Evolutionary conservation across 2,888 invertebrate species (phyloP).

Genomic region (Phytoseiulus persimilis): DNA sequence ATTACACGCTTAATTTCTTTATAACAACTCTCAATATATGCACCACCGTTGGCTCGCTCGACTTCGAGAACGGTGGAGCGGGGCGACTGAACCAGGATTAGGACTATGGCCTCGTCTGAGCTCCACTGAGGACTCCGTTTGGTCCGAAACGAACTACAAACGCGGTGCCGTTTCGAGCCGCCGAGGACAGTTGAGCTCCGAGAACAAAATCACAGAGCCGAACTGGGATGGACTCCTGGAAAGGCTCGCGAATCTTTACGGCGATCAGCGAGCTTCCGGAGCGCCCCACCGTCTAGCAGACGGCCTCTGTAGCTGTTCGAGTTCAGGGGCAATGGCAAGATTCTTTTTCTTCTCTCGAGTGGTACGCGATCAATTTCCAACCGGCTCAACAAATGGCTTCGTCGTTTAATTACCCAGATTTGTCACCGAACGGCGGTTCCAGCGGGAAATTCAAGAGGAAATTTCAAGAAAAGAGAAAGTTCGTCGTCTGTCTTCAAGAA

Average conservation of each 20-base stretch:
- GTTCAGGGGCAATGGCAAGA: background rate
- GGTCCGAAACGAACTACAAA: too few species aligned
- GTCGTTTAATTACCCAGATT: slow-evolving; percentile 34
- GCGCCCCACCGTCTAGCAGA: background rate
- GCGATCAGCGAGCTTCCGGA: background rate
- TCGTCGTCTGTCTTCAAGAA: background rate
- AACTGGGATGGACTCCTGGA: background rate
- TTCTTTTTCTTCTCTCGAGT: slow-evolving; percentile 25
- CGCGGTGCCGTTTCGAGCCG: too few species aligned
- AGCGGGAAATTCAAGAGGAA: background rate
- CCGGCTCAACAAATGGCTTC: slow-evolving; percentile 34
- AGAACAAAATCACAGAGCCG: background rate
- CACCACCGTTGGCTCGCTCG: background rate
- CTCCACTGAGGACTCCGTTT: too few species aligned
- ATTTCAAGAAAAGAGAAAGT: background rate
- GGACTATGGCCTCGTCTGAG: background rate
- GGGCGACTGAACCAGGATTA: background rate
- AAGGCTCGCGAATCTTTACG: background rate
- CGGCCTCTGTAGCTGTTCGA: background rate
- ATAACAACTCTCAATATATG: slow-evolving; percentile 36
- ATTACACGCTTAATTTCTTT: slow-evolving; percentile 36
- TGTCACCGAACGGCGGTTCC: slow-evolving; percentile 15
- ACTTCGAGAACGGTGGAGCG: background rate
- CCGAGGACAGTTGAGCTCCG: too few species aligned
- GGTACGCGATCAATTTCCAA: background rate